Percentiles rank a stretch among this genome's conserved stretches.
These are phyloP conservation scores for Diaprepes abbreviatus DNA, from an alignment of 2,888 invertebrate species.

Conservation along the genomic window DNA sequence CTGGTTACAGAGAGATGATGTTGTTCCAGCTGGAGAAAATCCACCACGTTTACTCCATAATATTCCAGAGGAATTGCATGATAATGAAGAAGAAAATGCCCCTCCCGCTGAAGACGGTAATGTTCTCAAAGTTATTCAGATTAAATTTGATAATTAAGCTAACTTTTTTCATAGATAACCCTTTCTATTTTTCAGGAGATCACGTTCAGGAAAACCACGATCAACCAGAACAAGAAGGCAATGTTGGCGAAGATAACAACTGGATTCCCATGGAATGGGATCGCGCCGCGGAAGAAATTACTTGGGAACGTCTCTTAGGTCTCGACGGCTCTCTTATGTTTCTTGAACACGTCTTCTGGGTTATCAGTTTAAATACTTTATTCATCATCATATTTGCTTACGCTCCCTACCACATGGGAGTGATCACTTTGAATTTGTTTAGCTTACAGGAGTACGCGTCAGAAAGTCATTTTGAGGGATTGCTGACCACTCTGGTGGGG, in stretches of 20 bases:
- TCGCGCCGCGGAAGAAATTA: slow-evolving; percentile 95
- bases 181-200: slow-evolving; percentile 34
- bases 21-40: slow-evolving; percentile 66
- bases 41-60: slow-evolving; percentile 62
- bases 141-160: slow-evolving; percentile 31
- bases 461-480: slow-evolving; percentile 91
- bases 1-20: slow-evolving; percentile 88
- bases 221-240: slow-evolving; percentile 68
- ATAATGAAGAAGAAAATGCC: slow-evolving; percentile 60
- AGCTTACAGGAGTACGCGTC: slow-evolving; percentile 77
- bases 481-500: slow-evolving; percentile 92
- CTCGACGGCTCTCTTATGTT: slow-evolving; percentile 97
- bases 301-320: slow-evolving; percentile 97
- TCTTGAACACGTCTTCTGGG: slow-evolving; percentile 99
- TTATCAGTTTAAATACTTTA: slow-evolving; percentile 95
- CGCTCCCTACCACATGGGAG: slow-evolving; percentile 95
- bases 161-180: background rate
- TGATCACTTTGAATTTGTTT: slow-evolving; percentile 81
- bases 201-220: slow-evolving; percentile 58
- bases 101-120: slow-evolving; percentile 59
- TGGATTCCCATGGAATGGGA: slow-evolving; percentile 99
- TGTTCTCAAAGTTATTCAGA: slow-evolving; percentile 40
- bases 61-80: slow-evolving; percentile 58
- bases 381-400: slow-evolving; percentile 98
- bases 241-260: slow-evolving; percentile 84